These are phyloP conservation scores for Enteromius treurensis DNA, from an alignment of 2,797 vertebrate genomes.

Conservation along the genomic window DNA sequence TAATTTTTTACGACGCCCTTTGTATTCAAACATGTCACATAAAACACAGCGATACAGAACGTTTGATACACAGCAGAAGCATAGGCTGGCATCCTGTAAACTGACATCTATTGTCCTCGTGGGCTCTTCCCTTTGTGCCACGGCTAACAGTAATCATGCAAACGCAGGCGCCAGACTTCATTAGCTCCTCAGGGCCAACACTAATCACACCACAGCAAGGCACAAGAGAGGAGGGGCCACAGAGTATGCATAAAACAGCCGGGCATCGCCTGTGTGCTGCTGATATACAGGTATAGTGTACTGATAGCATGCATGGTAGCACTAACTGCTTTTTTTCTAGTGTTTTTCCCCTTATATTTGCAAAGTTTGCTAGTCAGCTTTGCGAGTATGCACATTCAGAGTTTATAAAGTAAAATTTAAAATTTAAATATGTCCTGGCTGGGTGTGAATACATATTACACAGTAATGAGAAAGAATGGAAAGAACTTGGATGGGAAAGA, in stretches of 20 bases:
- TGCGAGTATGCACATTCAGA: neutral
- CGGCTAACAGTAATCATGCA: slow-evolving; percentile 69
- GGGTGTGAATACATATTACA: neutral
- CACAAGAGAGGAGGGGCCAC: slow-evolving; percentile 48
- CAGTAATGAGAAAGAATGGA: neutral
- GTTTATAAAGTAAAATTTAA: neutral
- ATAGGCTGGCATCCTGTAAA: slow-evolving; percentile 30
- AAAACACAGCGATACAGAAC: neutral
- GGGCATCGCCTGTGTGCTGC: slow-evolving; percentile 22
- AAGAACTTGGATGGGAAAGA: neutral
- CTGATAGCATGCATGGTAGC: slow-evolving; percentile 37
- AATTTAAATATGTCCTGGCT: neutral
- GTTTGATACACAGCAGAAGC: slow-evolving; percentile 18
- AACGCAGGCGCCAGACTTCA: slow-evolving; percentile 71
- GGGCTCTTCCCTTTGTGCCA: slow-evolving; percentile 61
- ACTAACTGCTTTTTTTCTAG: neutral
- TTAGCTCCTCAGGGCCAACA: slow-evolving; percentile 70
- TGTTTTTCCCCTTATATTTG: slow-evolving; percentile 20
- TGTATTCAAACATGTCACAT: slow-evolving; percentile 8
- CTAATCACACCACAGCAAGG: slow-evolving; percentile 62
- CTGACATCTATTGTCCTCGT: slow-evolving; percentile 60
- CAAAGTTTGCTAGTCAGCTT: slow-evolving; percentile 21
- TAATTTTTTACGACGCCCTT: slow-evolving; percentile 9
- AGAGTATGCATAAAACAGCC: slow-evolving; percentile 40
- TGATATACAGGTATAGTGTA: slow-evolving; percentile 33